Base-by-base conservation (phyloP, 2,797 vertebrate genomes). In the Leptodactylus fallax region DNA sequence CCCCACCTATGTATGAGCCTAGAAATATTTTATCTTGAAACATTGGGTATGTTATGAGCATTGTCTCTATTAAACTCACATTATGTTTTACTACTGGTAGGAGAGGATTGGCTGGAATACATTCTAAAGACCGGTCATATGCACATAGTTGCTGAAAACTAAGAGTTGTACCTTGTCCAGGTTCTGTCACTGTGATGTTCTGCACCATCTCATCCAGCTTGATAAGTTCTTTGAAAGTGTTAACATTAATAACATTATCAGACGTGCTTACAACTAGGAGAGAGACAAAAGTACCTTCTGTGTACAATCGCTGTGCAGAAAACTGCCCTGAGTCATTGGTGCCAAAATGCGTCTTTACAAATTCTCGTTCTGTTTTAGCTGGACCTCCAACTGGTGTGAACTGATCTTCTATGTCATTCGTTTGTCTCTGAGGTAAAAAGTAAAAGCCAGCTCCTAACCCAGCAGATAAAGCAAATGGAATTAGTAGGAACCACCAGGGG, bases 291-390 rank as follows among this genome's bases (percentile, higher is more conserved):
- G 94, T 60, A 60, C 95, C 94, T 55, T 95, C 94, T 0, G 93
- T 93, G 91, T 87, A 94, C 87, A 96, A 86, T 84, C 96, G 92
- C 16, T 91, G 21, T 4, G 87, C 60, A 0, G 96, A 97, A 94
- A 97, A 97, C 85, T 67, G 71, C 12, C 10, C 0, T 0, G 92
- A 88, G 60, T 95, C 90, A 0, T 93, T 23, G 49, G 89, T 81
- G 7, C 93, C 92, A 87, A 98, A 97, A 0, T 91, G 90, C 1
- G 55, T 91, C 83, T 86, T 92, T 58, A 96, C 94, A 49, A 96
- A 93, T 72, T 85, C 89, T 83, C 95, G 94, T 89, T 97, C 97
- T 0, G 17, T 51, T 91, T 98, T 98, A 87, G 96, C 96, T 0
- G 69, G 94, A 0, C 97, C 96, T 16, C 92, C 0, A 0, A 87